These are phyloP conservation scores for human (Homo sapiens) DNA, from an alignment of 2,113 vertebrate species.

Conservation along the genomic window GRCh38 chr11:75775001-75775500, in stretches of 20 bases:
- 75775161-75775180: background rate
- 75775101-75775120: background rate
- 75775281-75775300: background rate
- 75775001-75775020: background rate
- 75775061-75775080: background rate
- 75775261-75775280: background rate
- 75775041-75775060: background rate
- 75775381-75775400: background rate
- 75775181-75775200: background rate
- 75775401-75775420: background rate
- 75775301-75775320: background rate
- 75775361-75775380: background rate
- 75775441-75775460: background rate
- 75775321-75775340: background rate
- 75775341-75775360: background rate
- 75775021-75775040: background rate
- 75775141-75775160: background rate
- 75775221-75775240: background rate
- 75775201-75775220: background rate
- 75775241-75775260: background rate
- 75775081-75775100: background rate
- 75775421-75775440: background rate
- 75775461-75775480: background rate
- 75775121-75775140: background rate
- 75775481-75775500: background rate